Conservation (phyloP, 2,113 vertebrate genomes). For the Pseudonaja textilis region DNA sequence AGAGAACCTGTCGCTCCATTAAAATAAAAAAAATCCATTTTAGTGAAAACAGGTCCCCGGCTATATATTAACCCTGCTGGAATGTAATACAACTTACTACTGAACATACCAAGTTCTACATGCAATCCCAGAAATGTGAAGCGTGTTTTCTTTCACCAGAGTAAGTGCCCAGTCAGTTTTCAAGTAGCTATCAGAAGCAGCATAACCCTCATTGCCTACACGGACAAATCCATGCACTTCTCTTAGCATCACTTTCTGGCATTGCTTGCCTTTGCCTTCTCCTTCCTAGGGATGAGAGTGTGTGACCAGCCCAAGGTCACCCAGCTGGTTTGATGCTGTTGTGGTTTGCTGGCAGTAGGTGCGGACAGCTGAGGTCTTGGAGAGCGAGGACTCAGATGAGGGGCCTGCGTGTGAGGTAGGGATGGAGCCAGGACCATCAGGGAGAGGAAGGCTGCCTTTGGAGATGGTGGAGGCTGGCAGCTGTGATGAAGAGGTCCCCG, state of each 20-base stretch:
- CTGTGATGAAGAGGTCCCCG: too few relatives aligned
- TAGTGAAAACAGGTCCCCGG: not conserved
- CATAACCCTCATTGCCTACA: not conserved
- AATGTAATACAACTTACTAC: not conserved
- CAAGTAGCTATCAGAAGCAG: not conserved
- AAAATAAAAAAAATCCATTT: not conserved
- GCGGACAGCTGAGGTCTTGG: too few relatives aligned
- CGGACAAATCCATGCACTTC: not conserved
- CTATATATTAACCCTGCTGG: constrained; percentile 5
- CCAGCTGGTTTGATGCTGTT: not conserved
- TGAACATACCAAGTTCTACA: not conserved
- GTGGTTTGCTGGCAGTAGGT: too few relatives aligned
- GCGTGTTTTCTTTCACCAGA: not conserved
- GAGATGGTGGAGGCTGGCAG: too few relatives aligned
- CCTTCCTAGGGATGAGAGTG: not conserved
- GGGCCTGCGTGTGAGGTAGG: too few relatives aligned
- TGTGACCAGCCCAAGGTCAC: not conserved
- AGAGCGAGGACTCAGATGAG: too few relatives aligned
- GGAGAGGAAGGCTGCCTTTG: too few relatives aligned
- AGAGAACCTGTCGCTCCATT: not conserved
- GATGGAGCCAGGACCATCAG: too few relatives aligned
- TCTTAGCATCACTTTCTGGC: not conserved
- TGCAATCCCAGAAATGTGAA: not conserved
- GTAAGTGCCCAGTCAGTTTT: not conserved
- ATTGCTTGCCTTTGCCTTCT: not conserved